Evolutionary conservation across 2,797 vertebrate genomes (phyloP).

Genomic region (Acipenser ruthenus): DNA sequence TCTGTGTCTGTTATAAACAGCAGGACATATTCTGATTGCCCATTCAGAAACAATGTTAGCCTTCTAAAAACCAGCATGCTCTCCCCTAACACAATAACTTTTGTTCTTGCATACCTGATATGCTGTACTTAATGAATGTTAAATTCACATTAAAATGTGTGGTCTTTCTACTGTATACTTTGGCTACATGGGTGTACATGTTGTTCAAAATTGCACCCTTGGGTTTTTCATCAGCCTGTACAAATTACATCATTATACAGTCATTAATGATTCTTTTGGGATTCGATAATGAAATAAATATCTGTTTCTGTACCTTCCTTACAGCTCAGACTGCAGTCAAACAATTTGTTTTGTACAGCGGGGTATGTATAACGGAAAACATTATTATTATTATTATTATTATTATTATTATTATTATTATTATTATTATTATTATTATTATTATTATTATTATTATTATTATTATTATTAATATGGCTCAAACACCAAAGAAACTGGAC

Average conservation of each 20-base stretch:
- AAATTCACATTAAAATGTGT: too few relatives aligned
- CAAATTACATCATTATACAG: background rate
- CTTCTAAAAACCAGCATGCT: too few relatives aligned
- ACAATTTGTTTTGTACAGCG: too few relatives aligned
- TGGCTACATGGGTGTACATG: background rate
- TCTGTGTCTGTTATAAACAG: too few relatives aligned
- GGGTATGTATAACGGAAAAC: background rate
- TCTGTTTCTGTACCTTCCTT: background rate
- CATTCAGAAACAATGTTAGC: background rate
- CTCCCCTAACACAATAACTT: too few relatives aligned
- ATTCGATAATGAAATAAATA: background rate
- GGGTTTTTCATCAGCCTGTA: background rate
- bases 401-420: background rate
- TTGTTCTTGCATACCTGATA: too few relatives aligned
- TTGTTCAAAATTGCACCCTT: background rate
- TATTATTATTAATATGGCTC: background rate
- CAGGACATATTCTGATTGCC: background rate
- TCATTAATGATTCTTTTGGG: background rate
- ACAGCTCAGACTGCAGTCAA: background rate
- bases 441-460: background rate
- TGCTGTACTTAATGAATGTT: too few relatives aligned
- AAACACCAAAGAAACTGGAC: too few relatives aligned
- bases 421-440: background rate
- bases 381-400: background rate
- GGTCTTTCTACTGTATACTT: background rate